Base-by-base conservation (phyloP, 2,888 invertebrate genomes). In the Ichneumoninae sp. region DNA sequence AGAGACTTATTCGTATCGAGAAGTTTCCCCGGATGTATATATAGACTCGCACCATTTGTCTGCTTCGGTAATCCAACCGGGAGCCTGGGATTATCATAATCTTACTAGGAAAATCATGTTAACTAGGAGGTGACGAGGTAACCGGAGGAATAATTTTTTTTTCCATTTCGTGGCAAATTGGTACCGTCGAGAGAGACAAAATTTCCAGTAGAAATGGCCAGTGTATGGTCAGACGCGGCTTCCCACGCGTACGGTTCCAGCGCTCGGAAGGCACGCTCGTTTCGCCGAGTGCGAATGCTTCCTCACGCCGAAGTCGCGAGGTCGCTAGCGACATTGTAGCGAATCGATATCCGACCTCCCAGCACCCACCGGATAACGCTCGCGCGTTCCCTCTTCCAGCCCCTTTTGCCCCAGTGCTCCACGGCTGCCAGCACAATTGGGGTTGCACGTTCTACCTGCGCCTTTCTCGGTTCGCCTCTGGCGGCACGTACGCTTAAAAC, bases 281-380 rank as follows among this genome's bases (percentile, higher is more conserved):
- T 60, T 60, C 57, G 66, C 22, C 52, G 70, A 65, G 63, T 65
- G 78, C 19, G 57, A 75, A 60, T 57, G 40, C 68, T 68, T 26
- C 52, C 44, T 16, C 30, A 63, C 50, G 52, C 54, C 65, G 74
- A 57, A 74, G 60, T 78, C 50, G 77, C 33, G 60, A 57, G 69
- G 75, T 79, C 79, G 70, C 63, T 70, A 54, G 75, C 52, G 52
- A 79, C 73, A 60, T 78, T 60, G 66, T 50, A 69, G 44, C 57
- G 22, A 63, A 74, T 83, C 78, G 83, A 83, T 83, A 74, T 81
- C 74, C 57, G 50, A 73, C 69, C 69, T 78, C 57, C 57, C 71
- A 77, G 13, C 66, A 47, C 30, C 60, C 70, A 47, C 47, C 33
- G 82, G 77, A 82, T 73, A 77, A 77, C 82, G 57, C 71, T 70